Evolutionary conservation across 2,113 vertebrate genomes (phyloP), one percentile per base, ranked within the genome.

Genomic region (Odontesthes bonariensis): DNA sequence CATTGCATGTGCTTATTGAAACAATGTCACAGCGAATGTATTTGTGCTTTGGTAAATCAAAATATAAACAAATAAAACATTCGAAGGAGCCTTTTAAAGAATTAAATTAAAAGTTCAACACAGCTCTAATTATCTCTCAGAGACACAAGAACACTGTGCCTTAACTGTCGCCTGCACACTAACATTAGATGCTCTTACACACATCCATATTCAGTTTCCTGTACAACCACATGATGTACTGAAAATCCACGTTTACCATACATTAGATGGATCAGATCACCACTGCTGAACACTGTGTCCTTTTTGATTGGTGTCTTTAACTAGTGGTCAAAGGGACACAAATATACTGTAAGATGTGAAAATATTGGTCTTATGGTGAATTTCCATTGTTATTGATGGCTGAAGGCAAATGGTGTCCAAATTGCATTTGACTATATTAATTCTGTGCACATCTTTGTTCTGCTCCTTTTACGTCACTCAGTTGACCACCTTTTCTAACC

Each of bases 321-420:
- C 17, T 35, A n/a, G 17, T 62, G 42, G 12, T 67, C 35, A 60
- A 13, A 9, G 0, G 19, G 22, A 56, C 32, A 16, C 20, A 9
- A 56, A 69, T 35, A 70, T 11, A 67, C 49, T 62, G 31, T 57
- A n/a, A 40, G 22, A 47, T 73, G 35, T 11, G 61, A 23, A 44
- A 44, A 73, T 31, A 78, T 73, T 35, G 52, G 75, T 31, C 69
- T 75, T 59, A 31, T 11, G 14, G 40, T 78, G 32, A 78, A 84
- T 79, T 79, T 86, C 75, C 8, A 74, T 83, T 67, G 69, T 55
- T 63, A 81, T 72, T 59, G 75, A 76, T 59, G 20, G 6, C 42
- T 49, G 44, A 47, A 69, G 61, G 62, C 72, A 47, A 14, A 83
- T 78, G 20, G 16, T 79, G 73, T 63, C 6, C 10, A 46, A 17